A percentile compares a stretch with the other conserved stretches of the same genome.
phyloP scores from a whole-genome alignment of 2,888 invertebrate genomes.

The Chrysolina americana region DNA sequence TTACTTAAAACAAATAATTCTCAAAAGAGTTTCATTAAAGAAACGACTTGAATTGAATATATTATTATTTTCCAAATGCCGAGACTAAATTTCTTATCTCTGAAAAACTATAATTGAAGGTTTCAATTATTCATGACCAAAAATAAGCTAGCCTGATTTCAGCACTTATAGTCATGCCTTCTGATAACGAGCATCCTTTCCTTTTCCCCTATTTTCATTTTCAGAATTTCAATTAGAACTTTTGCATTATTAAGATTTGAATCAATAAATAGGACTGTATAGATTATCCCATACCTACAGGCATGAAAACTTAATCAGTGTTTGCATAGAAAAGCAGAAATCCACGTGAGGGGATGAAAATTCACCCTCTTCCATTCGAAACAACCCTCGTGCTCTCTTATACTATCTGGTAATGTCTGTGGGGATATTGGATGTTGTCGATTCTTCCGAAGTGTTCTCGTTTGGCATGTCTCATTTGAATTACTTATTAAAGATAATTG shows the following conservation, averaged over 20 bases:
- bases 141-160: not conserved
- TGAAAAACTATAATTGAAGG: not conserved
- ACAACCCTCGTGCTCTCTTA: slow-evolving; percentile 43
- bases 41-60: too few species aligned
- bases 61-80: not conserved
- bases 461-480: slow-evolving; percentile 41
- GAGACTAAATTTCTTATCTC: not conserved
- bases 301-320: slow-evolving; percentile 65
- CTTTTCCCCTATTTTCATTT: slow-evolving; percentile 31
- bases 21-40: too few species aligned
- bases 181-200: not conserved
- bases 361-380: slow-evolving; percentile 55
- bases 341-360: slow-evolving; percentile 58
- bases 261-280: slow-evolving; percentile 60
- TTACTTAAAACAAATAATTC: too few species aligned
- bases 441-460: slow-evolving; percentile 37
- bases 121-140: not conserved
- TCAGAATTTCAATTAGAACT: slow-evolving; percentile 59
- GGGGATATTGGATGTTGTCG: slow-evolving; percentile 38
- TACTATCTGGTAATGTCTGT: slow-evolving; percentile 28
- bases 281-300: slow-evolving; percentile 62
- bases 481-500: slow-evolving; percentile 39
- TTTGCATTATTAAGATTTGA: slow-evolving; percentile 58
- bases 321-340: slow-evolving; percentile 64
- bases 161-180: not conserved